Conservation (phyloP, 1,140 invertebrate species). For the Pseudachorutes palmiensis region DNA sequence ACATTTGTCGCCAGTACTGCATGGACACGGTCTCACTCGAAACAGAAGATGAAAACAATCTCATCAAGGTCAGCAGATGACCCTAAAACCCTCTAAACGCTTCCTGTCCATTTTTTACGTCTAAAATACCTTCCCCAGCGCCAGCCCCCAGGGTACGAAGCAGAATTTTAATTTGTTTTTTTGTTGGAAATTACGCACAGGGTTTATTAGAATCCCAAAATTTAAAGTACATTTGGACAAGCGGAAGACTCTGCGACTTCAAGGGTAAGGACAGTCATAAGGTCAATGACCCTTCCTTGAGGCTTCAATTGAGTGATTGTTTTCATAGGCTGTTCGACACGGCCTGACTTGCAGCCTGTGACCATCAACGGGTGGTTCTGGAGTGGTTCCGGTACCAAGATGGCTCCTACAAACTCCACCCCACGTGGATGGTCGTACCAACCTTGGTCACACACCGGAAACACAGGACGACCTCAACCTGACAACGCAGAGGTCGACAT, state of each 20-base stretch:
- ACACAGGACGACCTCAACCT: slow-evolving; percentile 76
- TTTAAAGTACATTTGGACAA: slow-evolving; percentile 51
- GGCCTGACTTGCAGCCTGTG: slow-evolving; percentile 75
- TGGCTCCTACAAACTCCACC: slow-evolving; percentile 63
- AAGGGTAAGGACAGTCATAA: slow-evolving; percentile 48
- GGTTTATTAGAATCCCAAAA: slow-evolving; percentile 5
- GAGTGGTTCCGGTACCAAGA: slow-evolving; percentile 80
- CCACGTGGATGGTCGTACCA: slow-evolving; percentile 43
- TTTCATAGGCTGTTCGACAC: slow-evolving; percentile 61
- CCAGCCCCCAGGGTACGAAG: background rate
- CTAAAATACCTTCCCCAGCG: too few relatives aligned
- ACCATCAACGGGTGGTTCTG: slow-evolving; percentile 83
- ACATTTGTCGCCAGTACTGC: slow-evolving; percentile 80
- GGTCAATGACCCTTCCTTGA: background rate
- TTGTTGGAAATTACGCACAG: slow-evolving; percentile 12
- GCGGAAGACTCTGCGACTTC: slow-evolving; percentile 82
- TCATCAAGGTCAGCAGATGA: background rate
- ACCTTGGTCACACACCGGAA: slow-evolving; percentile 73
- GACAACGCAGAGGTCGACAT: slow-evolving; percentile 88
- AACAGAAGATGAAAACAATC: slow-evolving; percentile 54
- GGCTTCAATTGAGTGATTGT: too few relatives aligned
- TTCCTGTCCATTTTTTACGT: too few relatives aligned
- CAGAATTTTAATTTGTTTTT: too few relatives aligned
- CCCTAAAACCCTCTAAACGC: too few relatives aligned
- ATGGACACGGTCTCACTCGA: slow-evolving; percentile 85